phyloP scores from a whole-genome alignment of 2,888 invertebrate species.

The Eupithecia tripunctaria region DNA sequence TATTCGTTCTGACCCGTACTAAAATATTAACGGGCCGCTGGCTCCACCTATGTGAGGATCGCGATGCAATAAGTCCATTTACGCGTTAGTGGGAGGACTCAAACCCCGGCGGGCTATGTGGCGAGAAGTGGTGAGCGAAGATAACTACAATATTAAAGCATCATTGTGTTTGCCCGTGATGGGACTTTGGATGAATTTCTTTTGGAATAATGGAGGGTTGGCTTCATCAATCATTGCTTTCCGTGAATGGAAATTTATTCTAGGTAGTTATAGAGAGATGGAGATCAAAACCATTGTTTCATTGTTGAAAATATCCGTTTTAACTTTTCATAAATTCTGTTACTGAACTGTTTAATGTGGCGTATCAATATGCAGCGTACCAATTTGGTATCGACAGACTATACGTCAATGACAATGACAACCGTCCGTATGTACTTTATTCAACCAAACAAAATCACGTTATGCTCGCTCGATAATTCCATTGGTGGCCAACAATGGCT shows the following conservation, averaged over 20 bases:
- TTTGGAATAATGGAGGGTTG: slow-evolving; percentile 24
- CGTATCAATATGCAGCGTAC: slow-evolving; percentile 39
- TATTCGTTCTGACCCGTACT: slow-evolving; percentile 58
- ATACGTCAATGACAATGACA: slow-evolving; percentile 45
- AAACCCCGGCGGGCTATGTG: slow-evolving; percentile 56
- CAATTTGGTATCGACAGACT: slow-evolving; percentile 39
- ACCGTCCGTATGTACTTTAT: slow-evolving; percentile 50
- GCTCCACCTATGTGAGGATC: slow-evolving; percentile 48
- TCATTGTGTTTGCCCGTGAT: slow-evolving; percentile 44
- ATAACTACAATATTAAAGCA: slow-evolving; percentile 49
- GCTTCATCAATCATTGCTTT: slow-evolving; percentile 20
- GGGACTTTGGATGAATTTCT: slow-evolving; percentile 42
- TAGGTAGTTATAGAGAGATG: slow-evolving; percentile 11
- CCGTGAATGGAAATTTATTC: slow-evolving; percentile 12
- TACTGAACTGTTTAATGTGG: slow-evolving; percentile 29
- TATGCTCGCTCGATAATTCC: slow-evolving; percentile 67
- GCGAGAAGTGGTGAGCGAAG: slow-evolving; percentile 60
- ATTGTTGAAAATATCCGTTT: slow-evolving; percentile 17
- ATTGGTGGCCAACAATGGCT: slow-evolving; percentile 72
- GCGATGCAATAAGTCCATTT: slow-evolving; percentile 65
- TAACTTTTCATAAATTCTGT: slow-evolving; percentile 22
- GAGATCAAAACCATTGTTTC: slow-evolving; percentile 16
- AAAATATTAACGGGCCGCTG: slow-evolving; percentile 55
- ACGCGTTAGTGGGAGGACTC: slow-evolving; percentile 61
- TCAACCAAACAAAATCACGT: slow-evolving; percentile 63